Evolutionary conservation across 2,797 vertebrate species (phyloP).

Genomic region (Carcharodon carcharias): DNA sequence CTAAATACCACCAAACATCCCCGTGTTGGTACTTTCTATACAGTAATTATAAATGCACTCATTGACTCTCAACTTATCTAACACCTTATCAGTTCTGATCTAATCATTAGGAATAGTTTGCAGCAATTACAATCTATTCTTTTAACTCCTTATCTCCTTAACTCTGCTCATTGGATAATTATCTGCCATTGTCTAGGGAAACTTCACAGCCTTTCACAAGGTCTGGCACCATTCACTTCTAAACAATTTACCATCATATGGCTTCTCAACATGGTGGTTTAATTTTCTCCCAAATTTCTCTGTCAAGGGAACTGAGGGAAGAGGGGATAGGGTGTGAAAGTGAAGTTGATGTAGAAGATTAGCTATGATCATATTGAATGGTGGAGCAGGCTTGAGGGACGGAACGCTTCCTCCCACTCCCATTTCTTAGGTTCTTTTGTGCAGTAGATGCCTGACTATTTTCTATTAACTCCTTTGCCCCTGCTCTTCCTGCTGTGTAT

Average conservation of each 20-base stretch:
- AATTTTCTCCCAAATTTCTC: background rate
- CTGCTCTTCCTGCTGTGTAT: too few species aligned
- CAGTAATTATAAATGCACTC: background rate
- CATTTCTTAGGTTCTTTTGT: background rate
- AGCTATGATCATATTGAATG: background rate
- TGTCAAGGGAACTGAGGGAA: background rate
- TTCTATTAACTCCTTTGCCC: background rate
- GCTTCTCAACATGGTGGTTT: background rate
- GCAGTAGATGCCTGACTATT: background rate
- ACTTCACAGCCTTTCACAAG: background rate
- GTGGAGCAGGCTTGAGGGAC: too few species aligned
- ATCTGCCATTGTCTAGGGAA: background rate
- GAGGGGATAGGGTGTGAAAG: background rate
- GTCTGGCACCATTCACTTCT: background rate
- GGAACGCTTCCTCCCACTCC: too few species aligned
- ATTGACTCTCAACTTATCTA: background rate
- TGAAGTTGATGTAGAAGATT: background rate
- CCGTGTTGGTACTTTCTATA: background rate
- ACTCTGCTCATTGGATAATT: background rate
- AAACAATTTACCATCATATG: background rate
- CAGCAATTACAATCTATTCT: background rate
- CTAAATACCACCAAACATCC: background rate
- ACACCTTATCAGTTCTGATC: background rate
- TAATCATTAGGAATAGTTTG: background rate
- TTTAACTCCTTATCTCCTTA: background rate